Evolutionary conservation across 1,140 invertebrate species (phyloP), one percentile per base, ranked within the genome.

Genomic region (Zophobas morio): DNA sequence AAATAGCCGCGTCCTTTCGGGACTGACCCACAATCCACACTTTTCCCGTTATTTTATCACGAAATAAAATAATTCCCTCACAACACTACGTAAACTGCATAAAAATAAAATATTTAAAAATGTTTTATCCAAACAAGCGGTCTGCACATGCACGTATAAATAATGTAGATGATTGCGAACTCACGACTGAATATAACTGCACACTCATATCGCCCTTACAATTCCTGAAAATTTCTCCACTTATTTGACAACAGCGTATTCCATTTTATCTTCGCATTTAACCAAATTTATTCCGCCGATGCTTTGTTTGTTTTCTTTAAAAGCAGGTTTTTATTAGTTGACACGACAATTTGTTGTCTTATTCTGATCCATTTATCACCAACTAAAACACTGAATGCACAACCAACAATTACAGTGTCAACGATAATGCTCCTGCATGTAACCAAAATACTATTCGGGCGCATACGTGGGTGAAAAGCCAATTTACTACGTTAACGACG

Each of bases 61-160:
- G 56, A 32, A 60, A 60, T 60, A 35, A 60, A 60, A 60, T 37
- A 60, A 60, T 60, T 66, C 42, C 39, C 5, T n/a, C 60, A 42
- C 37, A 66, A 66, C 60, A 47, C 37, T 40, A 42, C 37, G 32
- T 66, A 40, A 66, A 66, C 60, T 66, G 37, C 39, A 66, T 1
- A 66, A 63, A 66, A 40, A 66, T 66, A 66, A 66, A 66, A 66
- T 40, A 66, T 42, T 42, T 39, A 66, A 39, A 42, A 66, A 42
- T 42, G 60, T 66, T 66, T 42, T 66, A 66, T 66, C 60, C n/a
- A 42, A 66, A 66, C 60, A 39, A 66, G 60, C 20, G 42, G 8
- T 39, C 39, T 42, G 60, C 60, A 66, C 60, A 66, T 66, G 60
- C 60, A 66, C 39, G 39, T 66, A 66, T 66, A 66, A 66, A 66